These are phyloP conservation scores for Vulpes ferrilata DNA, from an alignment of 2,113 vertebrate genomes.

Conservation along the genomic window DNA sequence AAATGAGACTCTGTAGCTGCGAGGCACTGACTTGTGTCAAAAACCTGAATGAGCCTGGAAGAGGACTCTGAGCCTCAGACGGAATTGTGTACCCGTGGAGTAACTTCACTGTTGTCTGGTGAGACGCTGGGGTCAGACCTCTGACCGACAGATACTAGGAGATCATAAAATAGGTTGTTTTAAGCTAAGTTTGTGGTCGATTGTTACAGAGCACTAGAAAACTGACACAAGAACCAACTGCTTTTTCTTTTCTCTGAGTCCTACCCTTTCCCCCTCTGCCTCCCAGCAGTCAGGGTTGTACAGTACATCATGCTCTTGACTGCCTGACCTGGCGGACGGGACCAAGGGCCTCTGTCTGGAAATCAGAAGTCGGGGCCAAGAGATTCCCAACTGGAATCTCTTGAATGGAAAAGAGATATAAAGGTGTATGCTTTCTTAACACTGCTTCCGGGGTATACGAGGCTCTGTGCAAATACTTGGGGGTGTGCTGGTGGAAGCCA, in stretches of 20 bases:
- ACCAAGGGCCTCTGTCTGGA: not conserved
- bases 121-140: not conserved
- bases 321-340: not conserved
- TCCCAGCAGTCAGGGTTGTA: not conserved
- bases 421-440: not conserved
- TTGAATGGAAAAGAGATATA: not conserved
- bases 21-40: conserved; percentile 27
- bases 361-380: not conserved
- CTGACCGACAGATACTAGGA: not conserved
- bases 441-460: not conserved
- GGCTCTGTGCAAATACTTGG: not conserved
- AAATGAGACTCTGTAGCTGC: not conserved
- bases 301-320: not conserved
- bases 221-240: not conserved
- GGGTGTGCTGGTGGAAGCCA: not conserved
- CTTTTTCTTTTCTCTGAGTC: not conserved
- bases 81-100: not conserved
- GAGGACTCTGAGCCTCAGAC: not conserved
- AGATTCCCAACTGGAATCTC: not conserved
- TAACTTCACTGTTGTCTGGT: not conserved
- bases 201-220: not conserved
- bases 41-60: not conserved
- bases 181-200: conserved; percentile 5
- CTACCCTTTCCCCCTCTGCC: not conserved
- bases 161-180: not conserved